phyloP scores from a whole-genome alignment of 23 tunicate species.

The Phallusia fumigata region DNA sequence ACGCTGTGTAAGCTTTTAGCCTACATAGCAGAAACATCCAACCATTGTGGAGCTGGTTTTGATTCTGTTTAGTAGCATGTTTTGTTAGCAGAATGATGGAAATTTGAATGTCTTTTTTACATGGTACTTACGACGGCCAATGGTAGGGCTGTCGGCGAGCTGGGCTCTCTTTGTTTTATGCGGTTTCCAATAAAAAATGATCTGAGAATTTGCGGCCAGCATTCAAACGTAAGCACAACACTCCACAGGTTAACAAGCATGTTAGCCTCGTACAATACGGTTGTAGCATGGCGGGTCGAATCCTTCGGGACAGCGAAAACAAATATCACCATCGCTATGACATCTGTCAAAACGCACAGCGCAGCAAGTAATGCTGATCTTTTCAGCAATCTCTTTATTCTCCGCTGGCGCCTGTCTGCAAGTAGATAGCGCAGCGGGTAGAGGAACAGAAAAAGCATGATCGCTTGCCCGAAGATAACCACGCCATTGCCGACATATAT shows the following conservation, averaged over 20 bases:
- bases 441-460: slow-evolving; percentile 12
- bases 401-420: background rate
- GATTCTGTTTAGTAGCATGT: too few relatives aligned
- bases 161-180: too few relatives aligned
- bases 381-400: background rate
- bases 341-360: background rate
- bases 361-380: slow-evolving; percentile 7
- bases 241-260: background rate
- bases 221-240: slow-evolving; percentile 4
- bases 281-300: background rate
- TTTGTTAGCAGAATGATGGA: too few relatives aligned
- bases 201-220: background rate
- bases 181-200: background rate
- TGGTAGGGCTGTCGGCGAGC: too few relatives aligned
- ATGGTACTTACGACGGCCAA: too few relatives aligned
- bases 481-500: slow-evolving; percentile 6
- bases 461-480: background rate
- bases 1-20: too few relatives aligned
- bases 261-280: background rate
- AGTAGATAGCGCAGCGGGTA: background rate
- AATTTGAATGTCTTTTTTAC: too few relatives aligned
- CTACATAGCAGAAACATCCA: too few relatives aligned
- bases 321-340: slow-evolving; percentile 1
- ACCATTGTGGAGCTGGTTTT: too few relatives aligned
- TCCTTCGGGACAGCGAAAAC: background rate